Conservation (phyloP, 2,888 invertebrate species). For the Acrobasis repandana region DNA sequence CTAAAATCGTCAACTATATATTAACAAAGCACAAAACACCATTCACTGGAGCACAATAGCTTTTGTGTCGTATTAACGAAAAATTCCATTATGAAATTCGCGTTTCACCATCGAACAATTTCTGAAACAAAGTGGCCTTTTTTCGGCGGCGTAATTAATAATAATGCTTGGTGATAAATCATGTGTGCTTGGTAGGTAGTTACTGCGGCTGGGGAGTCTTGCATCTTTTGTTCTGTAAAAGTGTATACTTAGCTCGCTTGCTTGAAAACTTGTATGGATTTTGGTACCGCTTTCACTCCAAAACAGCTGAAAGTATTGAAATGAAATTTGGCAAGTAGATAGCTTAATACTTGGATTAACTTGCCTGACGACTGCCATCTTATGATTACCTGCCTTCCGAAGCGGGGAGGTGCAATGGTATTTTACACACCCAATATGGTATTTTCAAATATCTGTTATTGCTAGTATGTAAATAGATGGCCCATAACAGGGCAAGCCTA, state of each 20-base stretch:
- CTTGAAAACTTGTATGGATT: too few relatives aligned
- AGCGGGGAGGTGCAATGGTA: too few relatives aligned
- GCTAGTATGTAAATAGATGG: too few relatives aligned
- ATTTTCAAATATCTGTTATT: too few relatives aligned
- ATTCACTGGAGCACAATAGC: constrained; percentile 33
- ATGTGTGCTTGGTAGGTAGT: constrained; percentile 11
- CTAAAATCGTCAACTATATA: constrained; percentile 26
- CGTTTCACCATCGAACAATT: constrained; percentile 34
- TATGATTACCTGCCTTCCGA: too few relatives aligned
- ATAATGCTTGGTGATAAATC: constrained; percentile 35
- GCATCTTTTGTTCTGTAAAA: neutral
- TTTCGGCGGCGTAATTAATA: constrained; percentile 37
- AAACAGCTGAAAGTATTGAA: too few relatives aligned
- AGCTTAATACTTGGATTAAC: too few relatives aligned
- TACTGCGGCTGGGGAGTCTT: neutral
- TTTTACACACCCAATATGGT: too few relatives aligned
- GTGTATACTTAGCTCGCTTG: neutral
- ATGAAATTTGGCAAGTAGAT: too few relatives aligned
- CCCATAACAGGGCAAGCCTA: too few relatives aligned
- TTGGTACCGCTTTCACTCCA: too few relatives aligned
- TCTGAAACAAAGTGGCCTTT: constrained; percentile 37
- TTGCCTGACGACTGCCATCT: too few relatives aligned
- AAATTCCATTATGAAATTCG: constrained; percentile 34
- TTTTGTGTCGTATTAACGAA: constrained; percentile 35
- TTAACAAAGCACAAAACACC: constrained; percentile 34